Evolutionary conservation across 2,113 vertebrate genomes (phyloP).

Genomic region (Notarius lentiginosus): DNA sequence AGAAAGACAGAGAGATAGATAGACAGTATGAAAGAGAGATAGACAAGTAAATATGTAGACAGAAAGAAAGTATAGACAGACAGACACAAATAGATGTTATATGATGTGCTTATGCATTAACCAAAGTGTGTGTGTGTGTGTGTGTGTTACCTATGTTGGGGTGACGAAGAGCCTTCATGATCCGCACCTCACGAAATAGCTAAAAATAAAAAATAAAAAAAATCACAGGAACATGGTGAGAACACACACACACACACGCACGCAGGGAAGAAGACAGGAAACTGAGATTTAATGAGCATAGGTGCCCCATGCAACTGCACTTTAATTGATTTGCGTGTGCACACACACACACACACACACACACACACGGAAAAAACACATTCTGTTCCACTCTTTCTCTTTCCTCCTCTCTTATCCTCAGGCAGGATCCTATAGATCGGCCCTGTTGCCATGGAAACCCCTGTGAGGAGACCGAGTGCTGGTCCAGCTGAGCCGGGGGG

Average conservation of each 20-base stretch:
- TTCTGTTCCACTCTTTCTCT: conserved; percentile 47
- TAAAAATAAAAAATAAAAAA: conserved; percentile 53
- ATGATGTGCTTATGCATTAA: neutral
- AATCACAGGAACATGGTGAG: conserved; percentile 5
- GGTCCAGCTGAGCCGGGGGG: conserved; percentile 65
- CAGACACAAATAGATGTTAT: neutral
- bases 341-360: conserved; percentile 17
- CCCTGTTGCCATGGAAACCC: conserved; percentile 73
- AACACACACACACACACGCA: conserved; percentile 4
- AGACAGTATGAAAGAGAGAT: neutral
- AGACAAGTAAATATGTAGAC: neutral
- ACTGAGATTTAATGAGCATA: neutral
- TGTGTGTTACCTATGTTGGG: conserved; percentile 88
- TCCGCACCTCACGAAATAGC: conserved; percentile 92
- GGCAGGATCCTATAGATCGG: conserved; percentile 62
- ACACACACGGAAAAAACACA: conserved; percentile 19
- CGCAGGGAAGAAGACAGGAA: neutral
- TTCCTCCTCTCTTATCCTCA: conserved; percentile 53
- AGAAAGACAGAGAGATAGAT: neutral
- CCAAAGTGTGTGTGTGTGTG: neutral
- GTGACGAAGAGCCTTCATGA: conserved; percentile 92
- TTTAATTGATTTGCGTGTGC: neutral
- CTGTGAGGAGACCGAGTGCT: conserved; percentile 66
- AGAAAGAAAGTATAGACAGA: neutral
- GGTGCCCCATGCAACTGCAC: neutral